Percentiles rank a stretch among this genome's conserved stretches.
Evolutionary conservation across 2,113 vertebrate species (phyloP).

Genomic region (human (Homo sapiens)): DNA sequence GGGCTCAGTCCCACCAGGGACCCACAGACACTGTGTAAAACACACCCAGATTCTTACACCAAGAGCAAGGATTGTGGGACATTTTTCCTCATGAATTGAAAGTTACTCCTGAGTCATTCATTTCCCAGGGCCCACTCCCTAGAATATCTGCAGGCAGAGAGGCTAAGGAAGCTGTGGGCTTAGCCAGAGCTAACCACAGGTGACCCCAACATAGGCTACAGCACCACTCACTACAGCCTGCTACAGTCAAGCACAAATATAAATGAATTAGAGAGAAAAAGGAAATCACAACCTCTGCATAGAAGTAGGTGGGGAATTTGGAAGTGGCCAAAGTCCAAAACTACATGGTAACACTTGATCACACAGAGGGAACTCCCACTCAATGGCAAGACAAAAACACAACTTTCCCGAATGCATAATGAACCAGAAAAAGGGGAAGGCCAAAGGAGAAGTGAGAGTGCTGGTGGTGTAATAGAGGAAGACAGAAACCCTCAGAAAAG

Average conservation of each 20-base stretch:
- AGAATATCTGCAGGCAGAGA: not conserved
- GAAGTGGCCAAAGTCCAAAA: not conserved
- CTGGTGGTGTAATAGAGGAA: not conserved
- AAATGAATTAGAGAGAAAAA: not conserved
- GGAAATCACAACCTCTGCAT: not conserved
- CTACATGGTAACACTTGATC: not conserved
- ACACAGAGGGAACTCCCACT: not conserved
- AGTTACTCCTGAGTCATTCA: not conserved
- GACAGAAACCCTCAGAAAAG: not conserved
- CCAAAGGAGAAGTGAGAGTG: not conserved
- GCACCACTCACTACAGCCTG: fast-evolving
- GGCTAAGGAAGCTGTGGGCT: not conserved
- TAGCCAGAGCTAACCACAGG: not conserved
- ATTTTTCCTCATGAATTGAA: not conserved
- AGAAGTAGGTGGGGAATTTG: not conserved
- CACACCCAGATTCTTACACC: not conserved
- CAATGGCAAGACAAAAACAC: not conserved
- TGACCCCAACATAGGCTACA: not conserved
- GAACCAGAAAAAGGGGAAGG: not conserved
- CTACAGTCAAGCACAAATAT: not conserved
- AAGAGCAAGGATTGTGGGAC: not conserved
- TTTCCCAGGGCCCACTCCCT: not conserved
- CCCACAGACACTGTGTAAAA: not conserved
- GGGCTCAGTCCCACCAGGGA: not conserved
- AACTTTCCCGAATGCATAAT: not conserved